A percentile compares a stretch with the other conserved stretches of the same genome.
phyloP scores from a whole-genome alignment of 2,797 vertebrate species.

The Macropus fuliginosus region DNA sequence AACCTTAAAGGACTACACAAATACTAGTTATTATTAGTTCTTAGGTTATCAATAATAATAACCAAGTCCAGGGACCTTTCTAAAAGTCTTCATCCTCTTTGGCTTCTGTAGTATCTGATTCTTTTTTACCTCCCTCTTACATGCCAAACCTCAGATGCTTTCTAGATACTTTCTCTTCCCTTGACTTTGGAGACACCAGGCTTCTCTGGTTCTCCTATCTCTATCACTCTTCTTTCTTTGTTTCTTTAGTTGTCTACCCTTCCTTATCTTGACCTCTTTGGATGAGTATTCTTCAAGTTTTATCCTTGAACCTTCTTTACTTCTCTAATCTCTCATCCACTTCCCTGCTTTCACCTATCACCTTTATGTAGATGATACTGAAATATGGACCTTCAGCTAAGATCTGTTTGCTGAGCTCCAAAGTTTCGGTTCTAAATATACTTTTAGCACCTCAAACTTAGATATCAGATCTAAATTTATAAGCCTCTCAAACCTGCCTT shows the following conservation, averaged over 20 bases:
- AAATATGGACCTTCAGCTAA: not conserved
- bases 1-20: not conserved
- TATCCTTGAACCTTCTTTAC: not conserved
- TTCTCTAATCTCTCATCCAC: not conserved
- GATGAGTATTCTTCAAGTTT: not conserved
- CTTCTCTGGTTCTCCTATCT: not conserved
- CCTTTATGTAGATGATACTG: not conserved
- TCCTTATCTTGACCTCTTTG: not conserved
- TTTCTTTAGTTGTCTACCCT: not conserved
- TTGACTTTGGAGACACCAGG: not conserved
- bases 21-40: not conserved
- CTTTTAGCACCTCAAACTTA: not conserved
- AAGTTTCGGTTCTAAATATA: not conserved
- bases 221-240: not conserved
- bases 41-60: not conserved
- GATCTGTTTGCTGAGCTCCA: not conserved
- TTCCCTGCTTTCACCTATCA: not conserved
- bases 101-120: not conserved
- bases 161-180: not conserved
- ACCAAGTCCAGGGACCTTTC: not conserved
- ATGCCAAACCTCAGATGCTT: not conserved
- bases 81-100: not conserved
- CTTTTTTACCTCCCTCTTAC: not conserved
- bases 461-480: not conserved
- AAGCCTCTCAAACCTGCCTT: not conserved